phyloP scores from a whole-genome alignment of 2,113 vertebrate genomes.

The human (Homo sapiens) region DNA sequence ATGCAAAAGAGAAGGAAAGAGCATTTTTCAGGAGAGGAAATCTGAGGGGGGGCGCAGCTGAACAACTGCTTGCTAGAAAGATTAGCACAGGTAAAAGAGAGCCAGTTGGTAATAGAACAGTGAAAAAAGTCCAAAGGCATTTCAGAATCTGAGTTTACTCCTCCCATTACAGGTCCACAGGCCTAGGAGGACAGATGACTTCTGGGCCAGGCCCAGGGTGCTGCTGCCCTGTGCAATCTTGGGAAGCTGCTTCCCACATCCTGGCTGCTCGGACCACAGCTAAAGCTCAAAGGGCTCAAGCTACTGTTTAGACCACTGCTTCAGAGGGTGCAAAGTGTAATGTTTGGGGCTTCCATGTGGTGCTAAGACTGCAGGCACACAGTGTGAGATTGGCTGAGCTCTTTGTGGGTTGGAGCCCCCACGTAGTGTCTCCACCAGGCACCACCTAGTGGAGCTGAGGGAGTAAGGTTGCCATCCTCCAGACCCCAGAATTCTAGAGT shows the following conservation, averaged over 20 bases:
- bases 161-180: neutral
- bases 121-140: neutral
- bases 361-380: neutral
- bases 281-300: neutral
- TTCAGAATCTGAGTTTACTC: neutral
- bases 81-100: neutral
- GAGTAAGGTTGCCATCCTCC: neutral
- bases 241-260: neutral
- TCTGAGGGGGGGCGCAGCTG: neutral
- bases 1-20: neutral
- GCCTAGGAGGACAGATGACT: neutral
- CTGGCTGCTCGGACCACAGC: neutral
- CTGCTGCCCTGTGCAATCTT: neutral
- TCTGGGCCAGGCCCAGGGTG: neutral
- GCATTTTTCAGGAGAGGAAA: neutral
- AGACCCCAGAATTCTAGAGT: neutral
- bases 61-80: neutral
- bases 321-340: neutral
- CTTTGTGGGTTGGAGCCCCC: neutral
- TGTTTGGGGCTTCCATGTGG: neutral
- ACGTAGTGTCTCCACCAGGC: neutral
- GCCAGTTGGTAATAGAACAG: neutral
- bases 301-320: neutral
- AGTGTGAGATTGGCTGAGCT: neutral
- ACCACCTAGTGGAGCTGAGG: neutral